phyloP scores from a whole-genome alignment of 2,888 invertebrate genomes.

The Colostygia pectinataria region DNA sequence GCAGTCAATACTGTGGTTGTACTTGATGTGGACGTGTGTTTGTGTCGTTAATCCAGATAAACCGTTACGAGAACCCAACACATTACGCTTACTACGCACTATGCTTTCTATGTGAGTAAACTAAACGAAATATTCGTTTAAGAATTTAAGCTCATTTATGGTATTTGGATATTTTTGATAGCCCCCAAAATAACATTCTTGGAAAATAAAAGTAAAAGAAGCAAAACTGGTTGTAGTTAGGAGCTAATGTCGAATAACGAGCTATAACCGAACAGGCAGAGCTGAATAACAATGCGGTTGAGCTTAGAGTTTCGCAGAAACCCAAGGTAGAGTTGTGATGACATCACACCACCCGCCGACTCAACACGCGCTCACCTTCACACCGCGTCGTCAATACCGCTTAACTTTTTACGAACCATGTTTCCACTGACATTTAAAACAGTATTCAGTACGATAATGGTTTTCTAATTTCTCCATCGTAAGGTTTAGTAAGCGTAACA shows the following conservation, averaged over 20 bases:
- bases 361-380: constrained; percentile 66
- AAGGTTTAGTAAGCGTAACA: constrained; percentile 43
- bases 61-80: constrained; percentile 20
- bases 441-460: constrained; percentile 21
- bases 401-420: constrained; percentile 35
- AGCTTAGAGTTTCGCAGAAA: constrained; percentile 72
- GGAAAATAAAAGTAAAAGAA: constrained; percentile 48
- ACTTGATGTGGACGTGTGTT: constrained; percentile 53
- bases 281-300: constrained; percentile 68
- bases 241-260: constrained; percentile 54
- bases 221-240: constrained; percentile 65
- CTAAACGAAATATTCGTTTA: constrained; percentile 7
- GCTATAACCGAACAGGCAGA: constrained; percentile 54
- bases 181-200: constrained; percentile 38
- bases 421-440: constrained; percentile 29
- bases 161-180: constrained; percentile 20
- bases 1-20: constrained; percentile 58
- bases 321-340: constrained; percentile 64
- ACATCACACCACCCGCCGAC: constrained; percentile 62
- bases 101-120: constrained; percentile 31
- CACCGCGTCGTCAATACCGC: constrained; percentile 41
- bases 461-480: constrained; percentile 33
- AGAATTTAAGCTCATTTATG: constrained; percentile 5
- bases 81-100: constrained; percentile 24
- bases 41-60: constrained; percentile 36